Conservation (phyloP, 2,797 vertebrate genomes). For the Pseudopleuronectes americanus region DNA sequence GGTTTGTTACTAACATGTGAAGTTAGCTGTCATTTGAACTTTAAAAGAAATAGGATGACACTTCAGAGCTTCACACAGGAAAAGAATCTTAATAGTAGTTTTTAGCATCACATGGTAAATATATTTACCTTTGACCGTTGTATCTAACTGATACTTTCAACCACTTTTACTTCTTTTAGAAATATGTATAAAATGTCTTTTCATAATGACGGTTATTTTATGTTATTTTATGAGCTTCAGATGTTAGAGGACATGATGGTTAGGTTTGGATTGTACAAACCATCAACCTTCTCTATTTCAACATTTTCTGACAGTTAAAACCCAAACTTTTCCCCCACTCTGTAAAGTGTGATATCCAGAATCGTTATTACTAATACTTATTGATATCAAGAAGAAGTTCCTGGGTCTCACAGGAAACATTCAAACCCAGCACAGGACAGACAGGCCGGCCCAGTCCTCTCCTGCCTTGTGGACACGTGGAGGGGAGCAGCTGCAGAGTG, state of each 20-base stretch:
- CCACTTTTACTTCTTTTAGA: neutral
- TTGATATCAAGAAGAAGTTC: neutral
- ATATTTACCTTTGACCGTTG: neutral
- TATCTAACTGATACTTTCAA: neutral
- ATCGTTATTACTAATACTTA: neutral
- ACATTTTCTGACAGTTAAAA: neutral
- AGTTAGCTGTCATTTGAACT: no score
- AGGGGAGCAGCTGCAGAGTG: conserved; percentile 34
- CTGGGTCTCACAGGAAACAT: neutral
- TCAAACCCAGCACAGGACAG: neutral
- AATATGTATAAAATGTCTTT: neutral
- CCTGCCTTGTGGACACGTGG: conserved; percentile 38
- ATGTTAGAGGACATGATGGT: neutral
- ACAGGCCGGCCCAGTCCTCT: conserved; percentile 9
- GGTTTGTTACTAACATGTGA: neutral
- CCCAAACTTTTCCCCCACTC: neutral
- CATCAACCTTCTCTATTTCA: no score
- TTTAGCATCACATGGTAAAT: neutral
- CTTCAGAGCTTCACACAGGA: no score
- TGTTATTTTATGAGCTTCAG: neutral
- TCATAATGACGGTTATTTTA: neutral
- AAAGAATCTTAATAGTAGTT: no score
- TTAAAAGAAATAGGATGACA: no score
- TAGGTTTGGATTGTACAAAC: neutral
- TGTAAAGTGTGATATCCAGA: neutral